phyloP scores from a whole-genome alignment of 2,797 vertebrate genomes.

The Clarias laeviceps region DNA sequence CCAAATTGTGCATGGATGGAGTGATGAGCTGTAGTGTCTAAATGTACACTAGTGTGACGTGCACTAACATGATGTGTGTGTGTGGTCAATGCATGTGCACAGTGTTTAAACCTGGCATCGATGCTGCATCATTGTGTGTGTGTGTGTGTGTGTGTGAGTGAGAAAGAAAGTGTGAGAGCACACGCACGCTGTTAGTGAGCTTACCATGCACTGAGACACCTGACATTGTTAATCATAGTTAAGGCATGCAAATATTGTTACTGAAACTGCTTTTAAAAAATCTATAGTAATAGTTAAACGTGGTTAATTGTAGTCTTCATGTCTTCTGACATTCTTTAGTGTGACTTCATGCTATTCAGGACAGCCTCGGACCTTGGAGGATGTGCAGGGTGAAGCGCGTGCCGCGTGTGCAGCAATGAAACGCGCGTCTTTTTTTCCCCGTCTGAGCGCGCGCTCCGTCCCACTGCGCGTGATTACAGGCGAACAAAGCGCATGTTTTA shows the following conservation, averaged over 20 bases:
- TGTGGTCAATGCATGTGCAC: background rate
- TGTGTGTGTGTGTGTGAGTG: background rate
- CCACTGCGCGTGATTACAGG: background rate
- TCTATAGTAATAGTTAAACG: background rate
- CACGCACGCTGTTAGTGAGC: too few relatives aligned
- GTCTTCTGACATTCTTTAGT: background rate
- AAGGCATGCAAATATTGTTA: background rate
- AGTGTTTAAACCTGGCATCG: background rate
- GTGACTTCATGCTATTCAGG: background rate
- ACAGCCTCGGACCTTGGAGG: background rate
- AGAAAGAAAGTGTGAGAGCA: background rate
- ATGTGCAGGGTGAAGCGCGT: background rate
- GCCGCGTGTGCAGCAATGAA: background rate
- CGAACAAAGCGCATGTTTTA: slow-evolving; percentile 10
- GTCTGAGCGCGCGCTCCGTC: background rate
- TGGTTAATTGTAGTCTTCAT: background rate
- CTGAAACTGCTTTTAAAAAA: background rate
- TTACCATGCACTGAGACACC: background rate
- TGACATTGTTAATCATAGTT: too few relatives aligned
- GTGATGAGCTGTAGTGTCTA: background rate
- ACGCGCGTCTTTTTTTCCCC: background rate
- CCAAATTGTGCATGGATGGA: background rate
- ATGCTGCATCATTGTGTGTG: background rate
- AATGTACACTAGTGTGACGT: background rate
- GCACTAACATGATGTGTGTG: background rate